Evolutionary conservation across 2,797 vertebrate species (phyloP).

Genomic region (Cyclura pinguis): DNA sequence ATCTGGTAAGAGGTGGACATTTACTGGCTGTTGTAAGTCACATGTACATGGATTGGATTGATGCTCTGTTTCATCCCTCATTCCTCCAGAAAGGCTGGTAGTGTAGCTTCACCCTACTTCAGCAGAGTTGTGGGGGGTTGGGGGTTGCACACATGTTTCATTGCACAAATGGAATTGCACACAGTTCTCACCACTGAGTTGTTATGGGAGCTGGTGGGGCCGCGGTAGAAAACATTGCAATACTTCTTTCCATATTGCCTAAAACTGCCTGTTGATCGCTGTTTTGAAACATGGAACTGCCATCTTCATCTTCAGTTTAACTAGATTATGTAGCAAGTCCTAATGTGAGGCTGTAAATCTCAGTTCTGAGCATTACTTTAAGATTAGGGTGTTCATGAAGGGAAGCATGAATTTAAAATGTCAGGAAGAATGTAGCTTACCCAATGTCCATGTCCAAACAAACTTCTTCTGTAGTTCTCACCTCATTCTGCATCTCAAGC

Average conservation of each 20-base stretch:
- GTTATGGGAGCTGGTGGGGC: neutral
- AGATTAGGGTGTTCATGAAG: too few relatives aligned
- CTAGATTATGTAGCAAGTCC: neutral
- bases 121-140: too few relatives aligned
- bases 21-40: too few relatives aligned
- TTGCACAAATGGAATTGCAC: neutral
- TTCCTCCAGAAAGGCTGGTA: neutral
- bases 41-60: neutral
- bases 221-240: neutral
- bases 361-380: neutral
- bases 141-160: neutral
- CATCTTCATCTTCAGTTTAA: neutral
- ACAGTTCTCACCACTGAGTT: neutral
- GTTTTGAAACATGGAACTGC: neutral
- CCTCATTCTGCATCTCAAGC: too few relatives aligned
- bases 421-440: too few relatives aligned
- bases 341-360: neutral
- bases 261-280: neutral
- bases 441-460: neutral
- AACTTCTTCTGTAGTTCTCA: neutral
- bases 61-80: neutral
- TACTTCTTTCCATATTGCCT: neutral
- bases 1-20: neutral
- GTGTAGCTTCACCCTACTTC: neutral
- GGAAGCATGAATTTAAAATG: too few relatives aligned